Evolutionary conservation across 2,113 vertebrate species (phyloP), one percentile per base, ranked within the genome.

Genomic region (Zingel zingel): DNA sequence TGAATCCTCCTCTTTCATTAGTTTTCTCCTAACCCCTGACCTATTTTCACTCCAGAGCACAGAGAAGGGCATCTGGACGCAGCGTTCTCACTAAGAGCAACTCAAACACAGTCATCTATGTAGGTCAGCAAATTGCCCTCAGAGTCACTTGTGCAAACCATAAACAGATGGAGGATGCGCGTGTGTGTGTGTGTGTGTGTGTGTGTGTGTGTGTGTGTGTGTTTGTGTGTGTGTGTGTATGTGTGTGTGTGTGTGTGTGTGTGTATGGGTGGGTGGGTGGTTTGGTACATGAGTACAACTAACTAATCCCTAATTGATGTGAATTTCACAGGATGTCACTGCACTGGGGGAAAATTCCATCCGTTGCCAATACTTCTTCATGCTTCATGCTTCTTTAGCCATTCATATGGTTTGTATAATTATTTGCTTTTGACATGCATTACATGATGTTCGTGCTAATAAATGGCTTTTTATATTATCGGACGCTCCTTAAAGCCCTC

Each of bases 41-140:
- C 92, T 84, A 77, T 90, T 94, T 90, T 87, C 82, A 87, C 71
- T 68, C 67, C 51, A 4, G 70, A 45, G 72, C 70, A 50, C 82
- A 72, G 83, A 77, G 59, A 73, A 88, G 88, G 90, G 74, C 90
- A 91, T 88, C 88, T 91, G 91, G 84, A 91, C 53, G 43, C 76
- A 30, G 75, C 43, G 59, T 83, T 84, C 75, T 85, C 84, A 56
- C 57, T 87, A 84, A 77, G 66, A 83, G 69, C 71, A 10, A 23
- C 72, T 88, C 64, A 83, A 86, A 81, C 88, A 69, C 67, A 30
- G 59, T 36, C 48, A 15, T 72, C 77, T 86, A 92, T 92, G 77
- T 94, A 92, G 93, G 94, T 95, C 94, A 95, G 67, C 82, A n/a
- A 81, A 85, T 81, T 81, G 86, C 85, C 79, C 69, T 87, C 84